Evolutionary conservation across 2,888 invertebrate species (phyloP).

Genomic region (Hydrotaea cyrtoneurina): DNA sequence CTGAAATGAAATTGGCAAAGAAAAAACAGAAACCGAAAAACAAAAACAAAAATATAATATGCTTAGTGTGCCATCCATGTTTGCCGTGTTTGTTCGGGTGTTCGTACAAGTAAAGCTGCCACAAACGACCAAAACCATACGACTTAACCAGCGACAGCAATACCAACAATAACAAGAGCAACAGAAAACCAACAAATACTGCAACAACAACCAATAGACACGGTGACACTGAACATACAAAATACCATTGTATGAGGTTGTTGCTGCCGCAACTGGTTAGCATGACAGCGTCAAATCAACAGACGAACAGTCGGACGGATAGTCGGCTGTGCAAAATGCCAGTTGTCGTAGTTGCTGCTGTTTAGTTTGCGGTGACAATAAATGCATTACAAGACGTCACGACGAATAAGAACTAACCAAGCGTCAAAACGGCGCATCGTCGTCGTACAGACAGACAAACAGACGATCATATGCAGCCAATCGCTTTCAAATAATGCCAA

Average conservation of each 20-base stretch:
- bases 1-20: conserved; percentile 15
- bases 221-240: conserved; percentile 77
- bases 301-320: background rate
- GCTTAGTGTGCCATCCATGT: conserved; percentile 39
- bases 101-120: background rate
- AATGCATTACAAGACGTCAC: conserved; percentile 13
- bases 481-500: background rate
- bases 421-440: background rate
- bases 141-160: conserved; percentile 32
- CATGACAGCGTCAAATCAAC: conserved; percentile 52
- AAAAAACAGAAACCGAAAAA: conserved; percentile 15
- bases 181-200: conserved; percentile 70
- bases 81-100: background rate
- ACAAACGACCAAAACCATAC: conserved; percentile 26
- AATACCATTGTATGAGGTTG: conserved; percentile 66
- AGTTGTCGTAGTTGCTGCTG: background rate
- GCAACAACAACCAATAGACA: conserved; percentile 75
- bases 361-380: conserved; percentile 12
- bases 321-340: conserved; percentile 6
- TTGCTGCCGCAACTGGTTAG: conserved; percentile 68
- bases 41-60: conserved; percentile 23
- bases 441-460: conserved; percentile 33
- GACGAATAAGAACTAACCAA: conserved; percentile 18
- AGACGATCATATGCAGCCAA: conserved; percentile 21
- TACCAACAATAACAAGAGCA: conserved; percentile 59